Conservation (phyloP, 2,888 invertebrate species). For the Troides aeacus region DNA sequence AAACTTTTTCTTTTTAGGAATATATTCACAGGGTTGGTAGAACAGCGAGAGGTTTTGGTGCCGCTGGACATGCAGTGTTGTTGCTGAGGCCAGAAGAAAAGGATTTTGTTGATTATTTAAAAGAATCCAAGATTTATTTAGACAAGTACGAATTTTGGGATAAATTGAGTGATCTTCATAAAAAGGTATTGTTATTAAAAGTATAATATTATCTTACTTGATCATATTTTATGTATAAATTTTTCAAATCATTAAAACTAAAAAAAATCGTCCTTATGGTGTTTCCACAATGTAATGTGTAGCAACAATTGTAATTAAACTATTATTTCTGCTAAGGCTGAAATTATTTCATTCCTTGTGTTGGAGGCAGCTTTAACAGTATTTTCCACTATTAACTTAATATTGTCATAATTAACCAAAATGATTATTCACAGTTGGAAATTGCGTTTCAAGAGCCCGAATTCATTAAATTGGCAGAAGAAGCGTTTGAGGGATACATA, state of each 20-base stretch:
- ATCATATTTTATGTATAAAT: neutral
- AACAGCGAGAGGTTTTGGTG: constrained; percentile 96
- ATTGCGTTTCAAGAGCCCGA: constrained; percentile 93
- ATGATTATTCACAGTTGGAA: constrained; percentile 85
- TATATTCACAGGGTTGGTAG: constrained; percentile 99
- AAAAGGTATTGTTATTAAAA: constrained; percentile 49
- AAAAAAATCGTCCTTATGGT: too few species aligned
- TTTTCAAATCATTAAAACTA: too few species aligned
- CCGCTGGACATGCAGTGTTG: constrained; percentile 94
- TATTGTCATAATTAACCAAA: neutral
- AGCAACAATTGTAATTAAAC: too few species aligned
- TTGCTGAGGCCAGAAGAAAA: constrained; percentile 95
- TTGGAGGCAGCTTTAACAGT: too few species aligned
- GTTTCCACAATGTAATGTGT: too few species aligned
- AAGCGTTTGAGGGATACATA: constrained; percentile 97
- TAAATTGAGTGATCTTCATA: constrained; percentile 60
- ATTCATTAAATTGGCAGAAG: constrained; percentile 92
- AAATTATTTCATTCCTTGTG: too few species aligned
- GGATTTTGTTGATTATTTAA: constrained; percentile 94
- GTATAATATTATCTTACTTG: neutral
- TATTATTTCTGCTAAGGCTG: too few species aligned
- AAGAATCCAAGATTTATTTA: constrained; percentile 94
- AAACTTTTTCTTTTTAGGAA: constrained; percentile 82
- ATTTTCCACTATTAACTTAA: too few species aligned
- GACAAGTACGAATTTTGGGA: constrained; percentile 86